Conservation (phyloP, 2,888 invertebrate genomes). For the Drosophila cracens region DNA sequence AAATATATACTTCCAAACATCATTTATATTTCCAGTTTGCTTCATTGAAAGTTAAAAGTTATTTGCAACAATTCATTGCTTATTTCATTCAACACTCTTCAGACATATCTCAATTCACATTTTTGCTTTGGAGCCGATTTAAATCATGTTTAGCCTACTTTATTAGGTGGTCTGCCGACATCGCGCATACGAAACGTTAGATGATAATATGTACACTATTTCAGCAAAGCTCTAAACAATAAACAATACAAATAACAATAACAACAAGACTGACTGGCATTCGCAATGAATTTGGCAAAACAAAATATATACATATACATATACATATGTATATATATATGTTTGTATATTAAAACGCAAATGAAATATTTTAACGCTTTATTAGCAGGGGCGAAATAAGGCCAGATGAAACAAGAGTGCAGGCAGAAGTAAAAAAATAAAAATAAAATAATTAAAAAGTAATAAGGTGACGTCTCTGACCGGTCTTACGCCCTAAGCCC, state of each 20-base stretch:
- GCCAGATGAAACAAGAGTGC: conserved; percentile 3
- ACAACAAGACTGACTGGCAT: conserved; percentile 29
- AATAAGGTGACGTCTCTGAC: conserved; percentile 17
- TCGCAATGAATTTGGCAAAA: conserved; percentile 12
- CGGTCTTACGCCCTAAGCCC: conserved; percentile 10
- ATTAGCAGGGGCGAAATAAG: conserved; percentile 22
- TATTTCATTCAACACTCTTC: not conserved
- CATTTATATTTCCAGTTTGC: conserved; percentile 12
- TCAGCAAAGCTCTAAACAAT: conserved; percentile 6
- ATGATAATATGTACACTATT: conserved; percentile 1
- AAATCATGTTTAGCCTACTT: not conserved
- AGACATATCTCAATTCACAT: not conserved
- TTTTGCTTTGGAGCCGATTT: not conserved
- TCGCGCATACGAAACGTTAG: conserved; percentile 45
- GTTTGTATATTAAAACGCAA: conserved; percentile 1
- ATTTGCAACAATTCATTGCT: not conserved
- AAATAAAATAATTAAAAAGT: conserved; percentile 14
- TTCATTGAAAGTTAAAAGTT: not conserved
- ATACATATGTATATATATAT: not conserved
- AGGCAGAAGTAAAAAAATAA: not conserved
- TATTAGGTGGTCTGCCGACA: conserved; percentile 2
- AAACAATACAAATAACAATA: conserved; percentile 11
- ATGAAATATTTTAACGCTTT: conserved; percentile 16
- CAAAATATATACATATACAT: not conserved
- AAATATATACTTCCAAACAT: not conserved